Base-by-base conservation (phyloP, 2,888 invertebrate genomes). In the Drosophila multiciliata region DNA sequence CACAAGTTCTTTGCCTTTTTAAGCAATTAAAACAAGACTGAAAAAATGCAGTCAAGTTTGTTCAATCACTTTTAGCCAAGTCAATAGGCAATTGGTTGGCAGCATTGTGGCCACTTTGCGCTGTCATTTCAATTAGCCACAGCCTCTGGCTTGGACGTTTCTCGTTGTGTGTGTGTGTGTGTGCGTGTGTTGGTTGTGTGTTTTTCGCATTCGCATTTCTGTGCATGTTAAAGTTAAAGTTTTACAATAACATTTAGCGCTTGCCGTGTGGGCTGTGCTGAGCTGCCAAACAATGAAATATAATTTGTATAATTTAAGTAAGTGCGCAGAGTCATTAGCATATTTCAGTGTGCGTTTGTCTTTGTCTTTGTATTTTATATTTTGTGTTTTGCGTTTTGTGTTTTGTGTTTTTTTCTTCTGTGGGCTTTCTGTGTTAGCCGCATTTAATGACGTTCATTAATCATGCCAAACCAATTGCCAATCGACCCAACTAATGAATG, bases 361-460 rank as follows among this genome's bases (percentile, higher is more conserved):
- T 52, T n/a, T 26, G 26, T 26, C 3, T 29, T 5, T 29, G 26
- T 29, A 29, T 29, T 29, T 29, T 29, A 29, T 29, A 29, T 29
- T 23, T 36, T 26, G 2, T 33, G 33, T 54, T 54, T n/a, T n/a
- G n/a, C n/a, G n/a, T n/a, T n/a, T n/a, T n/a, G n/a, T n/a, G n/a
- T n/a, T n/a, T n/a, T n/a, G n/a, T n/a, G 17, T 26, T 48, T 48
- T 26, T 8, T 3, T 26, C 54, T 54, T 50, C 52, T 54, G 50
- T 65, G 59, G 52, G 55, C 65, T 61, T 20, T 60, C 48, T 55
- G 76, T 58, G 9, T 32, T 42, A 65, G 71, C 36, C 53, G 49
- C 60, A 32, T 66, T 82, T 83, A 83, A 87, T 87, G 74, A 74
- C 79, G 72, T 72, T 87, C 87, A 83, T 83, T 83, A 83, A 83